These are phyloP conservation scores for Varroa destructor DNA, from an alignment of 1,140 invertebrate species.

Conservation along the genomic window DNA sequence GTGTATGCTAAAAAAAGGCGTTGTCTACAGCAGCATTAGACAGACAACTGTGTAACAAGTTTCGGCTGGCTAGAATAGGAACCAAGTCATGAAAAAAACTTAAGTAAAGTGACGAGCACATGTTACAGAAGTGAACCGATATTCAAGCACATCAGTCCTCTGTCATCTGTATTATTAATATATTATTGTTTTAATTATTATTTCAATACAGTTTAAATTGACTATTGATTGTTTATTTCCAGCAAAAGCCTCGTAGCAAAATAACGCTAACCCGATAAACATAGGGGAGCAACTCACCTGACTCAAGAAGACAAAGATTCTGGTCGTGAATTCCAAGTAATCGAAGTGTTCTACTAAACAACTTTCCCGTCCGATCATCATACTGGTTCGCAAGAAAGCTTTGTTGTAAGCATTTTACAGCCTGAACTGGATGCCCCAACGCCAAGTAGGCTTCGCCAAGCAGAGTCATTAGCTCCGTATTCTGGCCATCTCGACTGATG, in stretches of 20 bases:
- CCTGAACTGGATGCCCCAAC: not conserved
- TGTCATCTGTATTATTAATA: too few species aligned
- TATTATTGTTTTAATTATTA: too few species aligned
- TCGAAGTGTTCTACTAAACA: slow-evolving; percentile 1
- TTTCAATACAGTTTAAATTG: too few species aligned
- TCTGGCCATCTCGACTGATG: not conserved
- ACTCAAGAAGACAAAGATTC: not conserved
- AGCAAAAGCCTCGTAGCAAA: not conserved
- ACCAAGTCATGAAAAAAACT: too few species aligned
- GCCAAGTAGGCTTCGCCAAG: slow-evolving; percentile 5
- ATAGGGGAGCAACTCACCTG: not conserved
- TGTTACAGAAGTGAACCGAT: too few species aligned
- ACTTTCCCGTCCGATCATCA: not conserved
- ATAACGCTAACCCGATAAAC: not conserved
- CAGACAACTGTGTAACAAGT: too few species aligned
- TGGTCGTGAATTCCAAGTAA: not conserved
- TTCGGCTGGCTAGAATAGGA: too few species aligned
- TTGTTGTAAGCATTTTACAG: slow-evolving; percentile 12
- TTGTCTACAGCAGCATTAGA: too few species aligned
- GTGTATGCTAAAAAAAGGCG: too few species aligned
- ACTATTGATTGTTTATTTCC: not conserved
- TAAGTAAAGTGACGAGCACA: too few species aligned
- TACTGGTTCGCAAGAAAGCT: slow-evolving; percentile 13
- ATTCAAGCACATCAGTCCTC: too few species aligned
- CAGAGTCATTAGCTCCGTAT: slow-evolving; percentile 3